Percentiles rank a stretch among this genome's conserved stretches.
Conservation (phyloP, 2,113 vertebrate species). For the Sminthopsis crassicaudata region DNA sequence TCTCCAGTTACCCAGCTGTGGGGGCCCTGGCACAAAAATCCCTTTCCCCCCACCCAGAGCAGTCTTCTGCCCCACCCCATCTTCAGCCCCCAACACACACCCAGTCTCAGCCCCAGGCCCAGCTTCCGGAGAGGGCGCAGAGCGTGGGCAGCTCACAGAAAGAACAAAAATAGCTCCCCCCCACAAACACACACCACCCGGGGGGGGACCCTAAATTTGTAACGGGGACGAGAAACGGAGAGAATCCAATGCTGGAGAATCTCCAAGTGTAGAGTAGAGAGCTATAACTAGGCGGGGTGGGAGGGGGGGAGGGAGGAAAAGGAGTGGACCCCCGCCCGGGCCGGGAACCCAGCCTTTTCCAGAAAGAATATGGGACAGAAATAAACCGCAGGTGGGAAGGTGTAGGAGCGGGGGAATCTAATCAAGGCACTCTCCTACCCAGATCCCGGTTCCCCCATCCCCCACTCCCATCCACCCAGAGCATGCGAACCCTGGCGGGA, state of each 20-base stretch:
- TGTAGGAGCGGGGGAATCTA: background rate
- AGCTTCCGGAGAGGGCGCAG: background rate
- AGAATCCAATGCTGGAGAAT: background rate
- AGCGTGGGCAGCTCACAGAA: background rate
- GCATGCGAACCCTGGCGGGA: background rate
- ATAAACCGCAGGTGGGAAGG: background rate
- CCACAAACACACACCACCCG: background rate
- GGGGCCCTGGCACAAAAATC: background rate
- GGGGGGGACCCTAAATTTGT: background rate
- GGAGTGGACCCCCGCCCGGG: background rate
- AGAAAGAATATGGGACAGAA: background rate
- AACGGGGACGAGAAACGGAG: background rate
- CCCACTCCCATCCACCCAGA: conserved; percentile 28
- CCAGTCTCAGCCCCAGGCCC: background rate
- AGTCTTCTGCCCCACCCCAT: background rate
- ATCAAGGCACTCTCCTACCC: background rate
- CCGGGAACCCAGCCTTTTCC: background rate
- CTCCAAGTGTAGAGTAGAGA: background rate
- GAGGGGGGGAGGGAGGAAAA: background rate
- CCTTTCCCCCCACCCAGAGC: background rate
- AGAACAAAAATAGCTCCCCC: background rate
- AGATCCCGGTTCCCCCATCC: conserved; percentile 2
- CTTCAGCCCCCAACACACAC: background rate
- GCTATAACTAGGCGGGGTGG: background rate
- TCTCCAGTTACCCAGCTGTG: background rate